A percentile compares a stretch with the other conserved stretches of the same genome.
phyloP scores from a whole-genome alignment of 2,888 invertebrate genomes.

The Barypeithes pellucidus region DNA sequence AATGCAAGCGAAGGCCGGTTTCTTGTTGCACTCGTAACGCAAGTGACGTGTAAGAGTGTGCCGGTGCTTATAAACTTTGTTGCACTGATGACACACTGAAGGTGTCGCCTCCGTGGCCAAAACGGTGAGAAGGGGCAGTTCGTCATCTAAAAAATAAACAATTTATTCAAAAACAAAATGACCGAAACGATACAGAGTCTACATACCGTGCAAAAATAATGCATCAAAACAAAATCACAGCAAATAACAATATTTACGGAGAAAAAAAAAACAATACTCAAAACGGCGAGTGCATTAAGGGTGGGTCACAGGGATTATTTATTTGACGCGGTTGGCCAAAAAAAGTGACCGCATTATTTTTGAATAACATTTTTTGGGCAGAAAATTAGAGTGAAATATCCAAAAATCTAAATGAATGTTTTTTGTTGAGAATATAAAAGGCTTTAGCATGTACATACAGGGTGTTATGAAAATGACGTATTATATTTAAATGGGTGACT shows the following conservation, averaged over 20 bases:
- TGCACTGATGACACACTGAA: conserved; percentile 49
- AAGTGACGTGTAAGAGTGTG: conserved; percentile 50
- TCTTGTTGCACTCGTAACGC: conserved; percentile 51
- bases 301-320: no score
- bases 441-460: no score
- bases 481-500: no score
- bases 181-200: not conserved
- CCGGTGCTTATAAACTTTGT: conserved; percentile 51
- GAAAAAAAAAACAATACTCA: no score
- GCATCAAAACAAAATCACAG: conserved; percentile 22
- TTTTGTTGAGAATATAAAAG: no score
- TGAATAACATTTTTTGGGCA: no score
- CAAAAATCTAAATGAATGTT: no score
- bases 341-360: no score
- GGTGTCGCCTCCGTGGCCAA: conserved; percentile 16
- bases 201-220: conserved; percentile 39
- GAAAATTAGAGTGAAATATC: no score
- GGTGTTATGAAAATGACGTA: no score
- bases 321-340: no score
- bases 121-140: conserved; percentile 15
- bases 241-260: not conserved
- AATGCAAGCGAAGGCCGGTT: conserved; percentile 57
- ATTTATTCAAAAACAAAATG: not conserved
- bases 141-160: conserved; percentile 21
- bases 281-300: no score